Percentiles rank a stretch among this genome's conserved stretches.
Evolutionary conservation across 2,888 invertebrate species (phyloP).

Genomic region (Gonocerus acuteangulatus): DNA sequence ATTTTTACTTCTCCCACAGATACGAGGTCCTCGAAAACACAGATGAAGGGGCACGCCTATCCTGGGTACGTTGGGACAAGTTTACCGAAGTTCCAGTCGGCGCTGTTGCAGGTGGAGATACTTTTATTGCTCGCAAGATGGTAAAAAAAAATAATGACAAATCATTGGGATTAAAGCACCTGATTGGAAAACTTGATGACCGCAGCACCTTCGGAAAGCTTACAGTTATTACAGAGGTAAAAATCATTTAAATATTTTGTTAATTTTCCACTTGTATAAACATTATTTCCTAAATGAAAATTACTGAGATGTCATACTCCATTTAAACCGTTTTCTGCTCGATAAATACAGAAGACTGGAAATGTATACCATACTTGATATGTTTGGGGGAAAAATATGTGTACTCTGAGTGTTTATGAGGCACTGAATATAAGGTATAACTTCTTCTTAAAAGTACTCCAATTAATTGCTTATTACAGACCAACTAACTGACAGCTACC

Average conservation of each 20-base stretch:
- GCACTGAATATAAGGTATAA: too few relatives aligned
- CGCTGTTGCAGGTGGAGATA: constrained; percentile 54
- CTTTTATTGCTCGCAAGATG: constrained; percentile 45
- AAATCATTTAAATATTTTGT: neutral
- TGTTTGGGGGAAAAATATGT: too few relatives aligned
- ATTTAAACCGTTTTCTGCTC: too few relatives aligned
- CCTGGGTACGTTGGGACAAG: constrained; percentile 69
- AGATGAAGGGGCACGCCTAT: constrained; percentile 65
- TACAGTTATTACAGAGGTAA: constrained; percentile 56
- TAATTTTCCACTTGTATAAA: neutral
- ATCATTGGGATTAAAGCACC: constrained; percentile 47
- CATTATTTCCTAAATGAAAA: too few relatives aligned
- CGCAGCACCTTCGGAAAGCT: constrained; percentile 58
- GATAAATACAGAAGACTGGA: too few relatives aligned
- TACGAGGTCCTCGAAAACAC: constrained; percentile 58
- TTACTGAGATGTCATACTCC: too few relatives aligned
- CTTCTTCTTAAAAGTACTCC: too few relatives aligned
- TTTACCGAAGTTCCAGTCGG: constrained; percentile 59
- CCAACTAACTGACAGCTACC: too few relatives aligned
- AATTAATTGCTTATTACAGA: too few relatives aligned
- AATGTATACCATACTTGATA: too few relatives aligned
- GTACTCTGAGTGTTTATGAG: too few relatives aligned
- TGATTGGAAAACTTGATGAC: constrained; percentile 64
- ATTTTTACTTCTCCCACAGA: constrained; percentile 32
- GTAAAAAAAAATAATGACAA: constrained; percentile 39